These are phyloP conservation scores for Hypercompe scribonia DNA, from an alignment of 2,888 invertebrate genomes.

Conservation along the genomic window DNA sequence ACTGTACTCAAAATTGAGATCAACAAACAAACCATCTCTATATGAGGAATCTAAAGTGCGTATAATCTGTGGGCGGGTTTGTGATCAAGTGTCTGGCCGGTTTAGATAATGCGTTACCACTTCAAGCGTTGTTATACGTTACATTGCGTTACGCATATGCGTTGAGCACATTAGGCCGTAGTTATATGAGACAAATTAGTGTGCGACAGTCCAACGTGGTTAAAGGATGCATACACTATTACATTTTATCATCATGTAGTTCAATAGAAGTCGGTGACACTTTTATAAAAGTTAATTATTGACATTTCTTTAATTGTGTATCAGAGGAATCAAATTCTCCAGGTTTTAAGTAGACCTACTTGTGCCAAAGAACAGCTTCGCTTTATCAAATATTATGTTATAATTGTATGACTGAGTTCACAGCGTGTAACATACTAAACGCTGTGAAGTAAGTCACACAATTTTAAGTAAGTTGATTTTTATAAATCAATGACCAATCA, in stretches of 20 bases:
- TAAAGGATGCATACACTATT: too few species aligned
- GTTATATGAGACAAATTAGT: background rate
- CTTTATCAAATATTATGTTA: background rate
- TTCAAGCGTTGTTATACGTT: background rate
- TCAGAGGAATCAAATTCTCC: too few species aligned
- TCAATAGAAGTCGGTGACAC: too few species aligned
- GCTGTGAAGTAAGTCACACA: too few species aligned
- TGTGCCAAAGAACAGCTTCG: background rate
- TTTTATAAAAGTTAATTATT: too few species aligned
- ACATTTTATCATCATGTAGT: too few species aligned
- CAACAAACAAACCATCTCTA: background rate
- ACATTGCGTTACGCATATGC: background rate
- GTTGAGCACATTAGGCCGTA: background rate
- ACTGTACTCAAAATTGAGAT: background rate
- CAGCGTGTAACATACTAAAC: too few species aligned
- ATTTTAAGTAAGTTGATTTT: too few species aligned
- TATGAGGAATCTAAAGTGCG: constrained; percentile 1
- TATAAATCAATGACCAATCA: too few species aligned
- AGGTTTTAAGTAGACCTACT: too few species aligned
- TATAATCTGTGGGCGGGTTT: background rate
- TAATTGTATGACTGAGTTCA: too few species aligned
- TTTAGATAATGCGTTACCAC: background rate
- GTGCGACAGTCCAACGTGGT: background rate
- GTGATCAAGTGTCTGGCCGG: background rate
- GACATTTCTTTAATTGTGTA: too few species aligned